Conservation (phyloP, 2,888 invertebrate genomes). For the Caenorhabditis zanzibari region DNA sequence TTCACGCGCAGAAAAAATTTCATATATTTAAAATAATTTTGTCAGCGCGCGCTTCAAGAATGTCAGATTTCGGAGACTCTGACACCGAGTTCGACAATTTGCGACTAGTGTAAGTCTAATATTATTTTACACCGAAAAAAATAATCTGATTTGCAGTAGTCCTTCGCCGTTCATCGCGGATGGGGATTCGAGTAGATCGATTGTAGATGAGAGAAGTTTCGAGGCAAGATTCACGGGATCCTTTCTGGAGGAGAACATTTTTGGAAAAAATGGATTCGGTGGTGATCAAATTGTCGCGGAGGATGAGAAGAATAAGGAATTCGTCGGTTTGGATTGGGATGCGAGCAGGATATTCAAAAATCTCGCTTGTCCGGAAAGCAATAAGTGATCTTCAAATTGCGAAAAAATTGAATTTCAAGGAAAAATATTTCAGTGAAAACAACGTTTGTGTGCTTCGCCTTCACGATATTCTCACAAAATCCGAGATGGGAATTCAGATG, state of each 20-base stretch:
- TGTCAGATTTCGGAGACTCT: conserved; percentile 39
- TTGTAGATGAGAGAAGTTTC: neutral
- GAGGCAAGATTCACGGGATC: conserved; percentile 24
- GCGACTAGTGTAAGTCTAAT: conserved; percentile 15
- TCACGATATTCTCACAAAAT: conserved; percentile 45
- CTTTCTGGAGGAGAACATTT: conserved; percentile 21
- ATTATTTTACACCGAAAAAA: neutral
- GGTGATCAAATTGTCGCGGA: neutral
- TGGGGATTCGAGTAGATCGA: neutral
- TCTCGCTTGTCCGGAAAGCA: conserved; percentile 29
- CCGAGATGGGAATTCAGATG: conserved; percentile 21
- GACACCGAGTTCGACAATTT: conserved; percentile 29
- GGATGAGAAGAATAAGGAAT: neutral
- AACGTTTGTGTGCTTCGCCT: conserved; percentile 45
- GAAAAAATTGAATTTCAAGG: neutral
- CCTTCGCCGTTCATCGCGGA: neutral
- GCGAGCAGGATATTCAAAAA: conserved; percentile 40
- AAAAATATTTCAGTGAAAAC: conserved; percentile 34
- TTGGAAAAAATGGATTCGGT: conserved; percentile 24
- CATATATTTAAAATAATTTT: too few relatives aligned
- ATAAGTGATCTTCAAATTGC: conserved; percentile 2
- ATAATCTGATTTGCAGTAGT: conserved; percentile 3
- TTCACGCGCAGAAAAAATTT: too few relatives aligned
- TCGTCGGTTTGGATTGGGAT: conserved; percentile 40
- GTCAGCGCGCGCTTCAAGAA: neutral